These are phyloP conservation scores for Cydia strobilella DNA, from an alignment of 1,140 invertebrate species.

Conservation along the genomic window DNA sequence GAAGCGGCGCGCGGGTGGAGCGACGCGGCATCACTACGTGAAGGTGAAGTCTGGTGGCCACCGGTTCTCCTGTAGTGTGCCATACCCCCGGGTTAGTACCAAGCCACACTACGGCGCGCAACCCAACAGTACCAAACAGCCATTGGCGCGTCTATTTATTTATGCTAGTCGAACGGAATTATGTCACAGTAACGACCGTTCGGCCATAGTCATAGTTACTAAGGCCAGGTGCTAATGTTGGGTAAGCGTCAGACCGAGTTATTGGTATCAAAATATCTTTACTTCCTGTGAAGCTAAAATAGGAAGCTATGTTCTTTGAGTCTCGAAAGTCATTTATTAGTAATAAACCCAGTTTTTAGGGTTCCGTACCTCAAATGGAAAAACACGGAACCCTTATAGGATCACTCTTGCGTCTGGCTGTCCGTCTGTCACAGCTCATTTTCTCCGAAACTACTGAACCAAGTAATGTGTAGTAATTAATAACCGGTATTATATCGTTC, in stretches of 20 bases:
- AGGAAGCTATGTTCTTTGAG: not conserved
- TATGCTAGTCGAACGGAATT: not conserved
- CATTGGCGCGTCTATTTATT: too few species aligned
- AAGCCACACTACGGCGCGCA: constrained; percentile 32
- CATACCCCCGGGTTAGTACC: constrained; percentile 60
- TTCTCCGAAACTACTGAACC: too few species aligned
- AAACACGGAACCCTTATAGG: too few species aligned
- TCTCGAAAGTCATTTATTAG: too few species aligned
- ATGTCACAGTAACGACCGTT: not conserved
- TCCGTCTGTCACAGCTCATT: too few species aligned
- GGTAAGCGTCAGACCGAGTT: not conserved
- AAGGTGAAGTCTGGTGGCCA: constrained; percentile 68
- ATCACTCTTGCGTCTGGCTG: too few species aligned
- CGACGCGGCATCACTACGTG: constrained; percentile 55
- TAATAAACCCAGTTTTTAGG: too few species aligned
- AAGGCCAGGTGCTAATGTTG: not conserved
- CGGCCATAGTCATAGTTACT: not conserved
- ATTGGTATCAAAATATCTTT: not conserved
- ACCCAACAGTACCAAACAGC: not conserved
- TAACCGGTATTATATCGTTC: too few species aligned
- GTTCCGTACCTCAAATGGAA: too few species aligned
- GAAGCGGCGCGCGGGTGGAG: constrained; percentile 34
- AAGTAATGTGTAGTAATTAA: too few species aligned
- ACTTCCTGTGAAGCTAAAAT: not conserved
- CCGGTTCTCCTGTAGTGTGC: constrained; percentile 62